Conservation (phyloP, 2,888 invertebrate species). For the Unio delphinus region DNA sequence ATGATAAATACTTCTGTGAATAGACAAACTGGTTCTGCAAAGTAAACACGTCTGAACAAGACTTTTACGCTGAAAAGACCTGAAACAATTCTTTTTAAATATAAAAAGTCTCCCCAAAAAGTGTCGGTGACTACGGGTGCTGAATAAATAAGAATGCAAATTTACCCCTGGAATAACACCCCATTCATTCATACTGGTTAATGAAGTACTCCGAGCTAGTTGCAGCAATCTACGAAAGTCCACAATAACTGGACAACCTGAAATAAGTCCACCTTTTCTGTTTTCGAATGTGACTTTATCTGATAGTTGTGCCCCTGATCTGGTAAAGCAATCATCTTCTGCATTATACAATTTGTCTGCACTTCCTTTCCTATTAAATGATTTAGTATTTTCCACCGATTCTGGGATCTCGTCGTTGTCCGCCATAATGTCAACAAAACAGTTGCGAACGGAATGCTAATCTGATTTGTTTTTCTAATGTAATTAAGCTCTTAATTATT, state of each 20-base stretch:
- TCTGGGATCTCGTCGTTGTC: slow-evolving; percentile 20
- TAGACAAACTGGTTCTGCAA: too few species aligned
- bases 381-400: not conserved
- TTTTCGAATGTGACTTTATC: slow-evolving; percentile 52
- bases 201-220: slow-evolving; percentile 30
- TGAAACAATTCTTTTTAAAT: too few species aligned
- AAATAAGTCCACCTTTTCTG: slow-evolving; percentile 44
- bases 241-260: slow-evolving; percentile 59
- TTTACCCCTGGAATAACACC: slow-evolving; percentile 48
- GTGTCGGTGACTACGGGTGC: not conserved
- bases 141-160: not conserved
- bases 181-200: slow-evolving; percentile 24
- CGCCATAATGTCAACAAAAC: slow-evolving; percentile 63
- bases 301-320: slow-evolving; percentile 56
- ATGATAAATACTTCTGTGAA: too few species aligned
- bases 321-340: slow-evolving; percentile 41
- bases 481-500: too few species aligned
- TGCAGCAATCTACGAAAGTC: slow-evolving; percentile 59
- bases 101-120: too few species aligned
- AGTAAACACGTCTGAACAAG: too few species aligned
- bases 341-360: slow-evolving; percentile 1
- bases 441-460: slow-evolving; percentile 50
- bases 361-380: slow-evolving; percentile 9
- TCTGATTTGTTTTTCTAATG: too few species aligned
- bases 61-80: too few species aligned